Evolutionary conservation across 2,113 vertebrate species (phyloP), one percentile per base, ranked within the genome.

Genomic region (Eolophus roseicapilla): DNA sequence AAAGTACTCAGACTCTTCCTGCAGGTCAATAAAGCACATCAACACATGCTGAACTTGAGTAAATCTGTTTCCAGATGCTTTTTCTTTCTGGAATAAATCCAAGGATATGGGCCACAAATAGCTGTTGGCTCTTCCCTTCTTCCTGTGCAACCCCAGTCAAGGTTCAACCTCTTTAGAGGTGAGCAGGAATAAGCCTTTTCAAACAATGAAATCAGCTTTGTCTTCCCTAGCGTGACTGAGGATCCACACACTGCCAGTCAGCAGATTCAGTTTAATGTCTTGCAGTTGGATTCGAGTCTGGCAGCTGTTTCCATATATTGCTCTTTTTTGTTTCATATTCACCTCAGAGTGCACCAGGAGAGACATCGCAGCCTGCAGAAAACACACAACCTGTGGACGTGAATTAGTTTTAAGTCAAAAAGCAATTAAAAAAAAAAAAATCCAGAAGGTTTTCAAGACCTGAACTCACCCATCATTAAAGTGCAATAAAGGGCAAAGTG

Each of bases 351-450:
- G 17, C 21, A 41, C 13, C 41, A 64, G 35, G 24, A 59, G 50
- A 75, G 57, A 21, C 6, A 35, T 4, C 2, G 3, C 41, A 77
- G 59, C 46, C 53, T 62, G n/a, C 43, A 57, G 64, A 73, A 92
- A 82, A 53, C 10, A 19, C 39, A 52, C 0, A 0, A 3, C 53
- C 24, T 46, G 4, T 62, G 39, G 39, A 33, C 0, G 0, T 6
- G 10, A 44, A 6, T 25, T 70, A 47, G 21, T 69, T 90, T 88
- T 70, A 46, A 83, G 25, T 53, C 10, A 69, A 65, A 88, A 92
- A 57, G 19, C 44, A 52, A 71, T 68, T 68, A 8, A 35, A 79
- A 33, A 5, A 35, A 35, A 37, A 62, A 69, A 68, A 13, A 64
- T 68, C 29, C 39, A 57, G 74, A 69, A 39, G 10, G 28, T 73